Conservation (phyloP, 2,113 vertebrate genomes). For the Sciurus niger region DNA sequence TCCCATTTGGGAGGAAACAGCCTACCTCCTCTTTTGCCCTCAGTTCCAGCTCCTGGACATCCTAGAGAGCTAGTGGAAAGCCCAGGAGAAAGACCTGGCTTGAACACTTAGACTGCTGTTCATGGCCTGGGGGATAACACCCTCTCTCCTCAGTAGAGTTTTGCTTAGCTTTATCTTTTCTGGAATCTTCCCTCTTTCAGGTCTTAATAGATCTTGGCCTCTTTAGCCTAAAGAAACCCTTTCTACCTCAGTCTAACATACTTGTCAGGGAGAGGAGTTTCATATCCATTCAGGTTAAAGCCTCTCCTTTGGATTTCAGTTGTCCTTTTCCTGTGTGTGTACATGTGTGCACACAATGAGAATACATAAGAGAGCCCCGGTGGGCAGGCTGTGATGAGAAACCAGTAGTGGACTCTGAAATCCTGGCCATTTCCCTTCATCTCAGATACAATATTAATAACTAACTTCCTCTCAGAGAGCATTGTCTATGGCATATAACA, state of each 20-base stretch:
- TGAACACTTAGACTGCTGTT: background rate
- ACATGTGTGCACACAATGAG: background rate
- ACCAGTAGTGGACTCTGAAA: background rate
- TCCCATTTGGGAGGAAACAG: background rate
- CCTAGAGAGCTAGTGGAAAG: background rate
- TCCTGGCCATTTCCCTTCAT: background rate
- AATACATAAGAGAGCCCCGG: background rate
- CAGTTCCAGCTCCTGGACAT: fast-evolving
- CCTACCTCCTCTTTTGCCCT: fast-evolving
- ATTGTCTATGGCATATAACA: background rate
- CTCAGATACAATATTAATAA: background rate
- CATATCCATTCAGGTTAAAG: background rate
- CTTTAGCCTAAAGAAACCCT: too few relatives aligned
- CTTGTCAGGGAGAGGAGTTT: background rate
- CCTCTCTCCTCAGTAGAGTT: background rate
- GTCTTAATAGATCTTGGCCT: background rate
- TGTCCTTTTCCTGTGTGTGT: background rate
- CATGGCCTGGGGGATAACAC: background rate
- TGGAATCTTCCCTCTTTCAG: background rate
- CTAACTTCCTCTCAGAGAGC: background rate
- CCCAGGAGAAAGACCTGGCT: background rate
- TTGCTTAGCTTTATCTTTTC: background rate
- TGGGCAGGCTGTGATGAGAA: background rate
- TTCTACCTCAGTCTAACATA: background rate
- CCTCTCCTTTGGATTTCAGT: background rate